Evolutionary conservation across 2,888 invertebrate species (phyloP), one percentile per base, ranked within the genome.

Genomic region (Brenthis daphne): DNA sequence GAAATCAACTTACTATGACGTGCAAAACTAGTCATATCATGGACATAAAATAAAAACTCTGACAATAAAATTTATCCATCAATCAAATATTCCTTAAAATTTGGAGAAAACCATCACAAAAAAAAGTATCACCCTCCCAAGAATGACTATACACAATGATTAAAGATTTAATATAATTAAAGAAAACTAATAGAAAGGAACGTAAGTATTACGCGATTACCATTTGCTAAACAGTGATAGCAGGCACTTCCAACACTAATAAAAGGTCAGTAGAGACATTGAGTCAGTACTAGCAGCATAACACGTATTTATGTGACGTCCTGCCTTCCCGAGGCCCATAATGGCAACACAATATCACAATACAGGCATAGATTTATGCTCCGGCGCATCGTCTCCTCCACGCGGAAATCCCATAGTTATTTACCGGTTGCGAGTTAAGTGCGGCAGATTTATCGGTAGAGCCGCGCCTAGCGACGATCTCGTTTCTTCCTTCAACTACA

Each of bases 261-360:
- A 57, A 61, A 64, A 68, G 55, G 57, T 50, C 56, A 68, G 65
- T 68, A 67, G 67, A 61, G 71, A 71, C 71, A 69, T 71, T 71
- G 70, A 75, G 70, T 64, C 69, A 70, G 65, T 67, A 70, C 65
- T 70, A 69, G 66, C 81, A 80, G 79, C 79, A 79, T 81, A 76
- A 80, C 80, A 78, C 81, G 85, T 89, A 90, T 91, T 90, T 90
- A 90, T 89, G 88, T 82, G 87, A 87, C 85, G 84, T 83, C 84
- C 85, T 82, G 83, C 84, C 82, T 85, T 82, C 87, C 82, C 80
- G 83, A 84, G 82, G 86, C 85, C 85, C 83, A 89, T 92, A 92
- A 91, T 90, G 88, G 91, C 92, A 92, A 90, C 90, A 91, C 92
- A 92, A 92, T 92, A 92, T 92, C 92, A 92, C 92, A 92, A 92